Evolutionary conservation across 2,113 vertebrate genomes (phyloP).

Genomic region (Catharus bicknelli): DNA sequence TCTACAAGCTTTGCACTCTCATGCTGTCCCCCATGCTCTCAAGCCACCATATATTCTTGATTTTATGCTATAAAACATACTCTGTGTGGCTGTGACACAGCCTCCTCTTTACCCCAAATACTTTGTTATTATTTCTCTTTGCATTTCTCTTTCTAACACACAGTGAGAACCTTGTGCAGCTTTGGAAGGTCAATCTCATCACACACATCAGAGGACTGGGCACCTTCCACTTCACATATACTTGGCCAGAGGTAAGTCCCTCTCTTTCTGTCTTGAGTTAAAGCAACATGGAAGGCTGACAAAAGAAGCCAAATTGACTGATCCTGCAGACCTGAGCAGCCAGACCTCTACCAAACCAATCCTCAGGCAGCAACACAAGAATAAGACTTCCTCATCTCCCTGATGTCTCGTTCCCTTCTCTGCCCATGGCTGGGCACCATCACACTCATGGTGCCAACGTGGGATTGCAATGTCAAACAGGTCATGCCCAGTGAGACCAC

Average conservation of each 20-base stretch:
- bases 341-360: neutral
- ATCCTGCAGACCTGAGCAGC: neutral
- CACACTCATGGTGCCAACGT: accelerated
- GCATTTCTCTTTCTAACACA: neutral
- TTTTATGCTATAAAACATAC: neutral
- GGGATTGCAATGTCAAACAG: neutral
- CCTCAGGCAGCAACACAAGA: neutral
- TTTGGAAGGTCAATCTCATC: neutral
- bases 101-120: neutral
- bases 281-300: neutral
- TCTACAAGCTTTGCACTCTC: neutral
- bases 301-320: neutral
- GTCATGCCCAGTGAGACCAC: accelerated
- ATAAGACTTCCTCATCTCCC: neutral
- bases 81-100: neutral
- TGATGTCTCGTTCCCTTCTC: neutral
- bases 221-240: neutral
- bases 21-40: neutral
- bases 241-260: neutral
- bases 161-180: neutral
- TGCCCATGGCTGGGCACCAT: neutral
- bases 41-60: neutral
- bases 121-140: neutral
- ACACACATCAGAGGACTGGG: neutral
- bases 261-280: neutral